Evolutionary conservation across 2,888 invertebrate genomes (phyloP), one percentile per base, ranked within the genome.

Genomic region (Drosophila incognita): DNA sequence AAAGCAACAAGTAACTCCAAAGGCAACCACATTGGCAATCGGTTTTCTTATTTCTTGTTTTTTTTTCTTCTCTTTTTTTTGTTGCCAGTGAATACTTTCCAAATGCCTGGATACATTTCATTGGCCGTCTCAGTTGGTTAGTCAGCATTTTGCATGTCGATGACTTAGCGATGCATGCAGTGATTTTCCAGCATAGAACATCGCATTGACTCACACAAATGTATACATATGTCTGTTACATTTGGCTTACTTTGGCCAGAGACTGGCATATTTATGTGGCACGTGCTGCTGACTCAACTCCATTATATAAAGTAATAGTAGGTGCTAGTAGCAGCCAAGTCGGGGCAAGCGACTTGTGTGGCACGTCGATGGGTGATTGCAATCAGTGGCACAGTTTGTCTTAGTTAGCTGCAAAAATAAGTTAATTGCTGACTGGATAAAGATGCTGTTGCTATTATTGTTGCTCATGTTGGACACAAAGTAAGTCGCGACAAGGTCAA

Each of bases 341-440:
- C 18, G 42, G 49, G 21, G 40, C 29, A 29, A 29, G 63, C 83
- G 60, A 85, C 83, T 83, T 83, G 86, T 88, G 89, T 83, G 87
- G 84, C 76, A 59, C 52, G 66, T 49, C 51, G 65, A 27, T 53
- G 31, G 48, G 24, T 60, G 87, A 84, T 86, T 83, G 89, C 87
- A 79, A 84, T 89, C 84, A 70, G 59, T 81, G 76, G 81, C 89
- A 74, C 83, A 65, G 77, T 83, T 86, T 89, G 84, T 86, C 87
- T 81, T 76, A 87, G 86, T 81, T 83, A 78, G 81, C 74, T 86
- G 83, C 69, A 80, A 81, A 83, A 88, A 86, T 78, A 83, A 86
- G 73, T 86, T 88, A 88, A 84, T 89, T 89, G 89, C 81, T 42
- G 81, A 51, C 71, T 40, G 49, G 48, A 52, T 42, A 71, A 54